A percentile compares a stretch with the other conserved stretches of the same genome.
phyloP scores from a whole-genome alignment of 2,888 invertebrate genomes.

The Drosophila buzzatii region DNA sequence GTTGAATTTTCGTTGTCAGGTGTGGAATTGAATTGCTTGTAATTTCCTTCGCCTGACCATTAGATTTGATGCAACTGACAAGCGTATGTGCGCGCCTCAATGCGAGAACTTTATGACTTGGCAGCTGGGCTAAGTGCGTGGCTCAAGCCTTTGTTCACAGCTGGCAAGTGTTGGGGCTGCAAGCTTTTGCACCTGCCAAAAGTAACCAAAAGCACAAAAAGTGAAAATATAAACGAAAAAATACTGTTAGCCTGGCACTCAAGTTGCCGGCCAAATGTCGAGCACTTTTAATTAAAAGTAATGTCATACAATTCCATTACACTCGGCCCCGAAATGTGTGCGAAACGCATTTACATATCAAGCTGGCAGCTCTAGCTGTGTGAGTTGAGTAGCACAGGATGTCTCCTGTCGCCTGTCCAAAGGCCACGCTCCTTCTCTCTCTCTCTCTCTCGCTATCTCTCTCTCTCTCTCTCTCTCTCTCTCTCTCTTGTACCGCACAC shows the following conservation, averaged over 20 bases:
- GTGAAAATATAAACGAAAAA: constrained; percentile 8
- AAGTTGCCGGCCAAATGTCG: constrained; percentile 79
- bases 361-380: constrained; percentile 51
- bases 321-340: constrained; percentile 77
- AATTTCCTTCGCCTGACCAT: constrained; percentile 63
- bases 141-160: constrained; percentile 50
- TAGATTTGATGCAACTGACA: constrained; percentile 73
- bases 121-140: constrained; percentile 27
- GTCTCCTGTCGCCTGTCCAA: constrained; percentile 41
- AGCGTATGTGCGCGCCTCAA: constrained; percentile 19
- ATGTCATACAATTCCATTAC: constrained; percentile 82
- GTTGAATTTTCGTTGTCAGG: constrained; percentile 51
- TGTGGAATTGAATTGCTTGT: constrained; percentile 74
- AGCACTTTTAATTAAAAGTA: constrained; percentile 84
- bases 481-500: constrained; percentile 8
- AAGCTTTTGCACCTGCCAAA: constrained; percentile 63
- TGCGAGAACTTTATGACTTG: constrained; percentile 48
- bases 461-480: not conserved
- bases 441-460: not conserved
- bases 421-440: not conserved
- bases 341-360: constrained; percentile 80
- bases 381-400: constrained; percentile 32
- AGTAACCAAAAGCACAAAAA: constrained; percentile 8
- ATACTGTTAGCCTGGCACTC: constrained; percentile 51
- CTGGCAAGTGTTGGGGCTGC: constrained; percentile 37